phyloP scores from a whole-genome alignment of 2,113 vertebrate genomes.

The Hippocampus mohnikei region DNA sequence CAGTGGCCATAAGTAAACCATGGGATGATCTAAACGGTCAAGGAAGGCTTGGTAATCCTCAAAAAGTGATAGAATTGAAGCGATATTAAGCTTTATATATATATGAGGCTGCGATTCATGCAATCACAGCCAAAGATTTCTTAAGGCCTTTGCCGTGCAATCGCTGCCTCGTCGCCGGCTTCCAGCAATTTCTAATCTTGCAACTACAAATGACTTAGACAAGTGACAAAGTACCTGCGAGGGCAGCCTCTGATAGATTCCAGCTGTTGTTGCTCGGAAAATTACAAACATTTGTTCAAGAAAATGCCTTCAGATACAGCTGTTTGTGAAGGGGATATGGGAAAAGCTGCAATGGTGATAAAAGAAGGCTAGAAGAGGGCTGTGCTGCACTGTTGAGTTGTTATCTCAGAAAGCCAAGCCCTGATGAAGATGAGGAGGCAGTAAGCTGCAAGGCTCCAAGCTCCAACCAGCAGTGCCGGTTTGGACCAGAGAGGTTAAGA shows the following conservation, averaged over 20 bases:
- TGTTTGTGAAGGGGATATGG: conserved; percentile 66
- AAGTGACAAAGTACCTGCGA: conserved; percentile 73
- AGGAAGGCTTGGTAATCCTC: conserved; percentile 43
- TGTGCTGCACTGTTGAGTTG: conserved; percentile 33
- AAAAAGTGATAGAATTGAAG: conserved; percentile 42
- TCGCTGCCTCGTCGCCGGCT: conserved; percentile 34
- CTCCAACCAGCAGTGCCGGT: conserved; percentile 20
- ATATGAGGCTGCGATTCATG: conserved; percentile 33
- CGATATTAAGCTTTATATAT: conserved; percentile 58
- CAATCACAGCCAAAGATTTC: conserved; percentile 43
- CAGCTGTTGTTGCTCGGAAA: conserved; percentile 64
- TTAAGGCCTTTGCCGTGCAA: conserved; percentile 19
- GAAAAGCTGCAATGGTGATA: conserved; percentile 73
- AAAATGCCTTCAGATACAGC: conserved; percentile 69
- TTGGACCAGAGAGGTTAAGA: conserved; percentile 27
- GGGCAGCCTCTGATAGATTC: conserved; percentile 57
- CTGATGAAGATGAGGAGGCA: conserved; percentile 38
- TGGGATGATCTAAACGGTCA: conserved; percentile 41
- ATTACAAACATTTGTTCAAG: conserved; percentile 76
- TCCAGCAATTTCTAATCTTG: conserved; percentile 68
- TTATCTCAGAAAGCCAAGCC: conserved; percentile 53
- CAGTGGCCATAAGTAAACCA: conserved; percentile 31
- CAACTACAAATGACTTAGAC: conserved; percentile 72
- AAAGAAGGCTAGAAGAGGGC: conserved; percentile 48
- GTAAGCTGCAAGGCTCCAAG: conserved; percentile 45